These are phyloP conservation scores for Ephydatia muelleri DNA, from an alignment of 37 sponge, comb jelly and placozoan species.

Conservation along the genomic window DNA sequence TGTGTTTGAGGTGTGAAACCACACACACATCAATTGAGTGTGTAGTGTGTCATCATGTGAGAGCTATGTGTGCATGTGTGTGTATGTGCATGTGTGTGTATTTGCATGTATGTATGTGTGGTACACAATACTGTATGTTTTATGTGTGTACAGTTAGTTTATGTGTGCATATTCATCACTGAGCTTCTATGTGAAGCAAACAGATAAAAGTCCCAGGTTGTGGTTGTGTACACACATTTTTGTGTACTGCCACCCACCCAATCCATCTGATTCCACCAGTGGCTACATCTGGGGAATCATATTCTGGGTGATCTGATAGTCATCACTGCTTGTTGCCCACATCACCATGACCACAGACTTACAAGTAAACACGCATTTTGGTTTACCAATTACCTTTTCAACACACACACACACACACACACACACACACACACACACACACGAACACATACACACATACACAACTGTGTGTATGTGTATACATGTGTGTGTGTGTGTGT, in stretches of 20 bases:
- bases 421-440: background rate
- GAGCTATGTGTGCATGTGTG: too few relatives aligned
- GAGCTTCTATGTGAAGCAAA: background rate
- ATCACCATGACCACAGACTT: background rate
- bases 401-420: slow-evolving; percentile 23
- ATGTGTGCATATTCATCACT: background rate
- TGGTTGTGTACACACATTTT: too few relatives aligned
- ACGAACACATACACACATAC: background rate
- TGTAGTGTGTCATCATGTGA: too few relatives aligned
- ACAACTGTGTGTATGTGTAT: background rate
- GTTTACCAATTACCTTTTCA: background rate
- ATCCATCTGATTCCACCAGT: too few relatives aligned
- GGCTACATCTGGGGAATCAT: too few relatives aligned
- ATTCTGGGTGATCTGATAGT: too few relatives aligned
- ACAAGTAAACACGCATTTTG: background rate
- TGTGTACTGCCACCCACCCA: too few relatives aligned
- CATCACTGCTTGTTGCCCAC: too few relatives aligned
- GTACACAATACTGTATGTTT: background rate
- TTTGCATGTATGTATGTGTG: background rate
- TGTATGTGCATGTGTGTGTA: too few relatives aligned
- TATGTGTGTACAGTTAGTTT: background rate
- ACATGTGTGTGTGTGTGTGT: slow-evolving; percentile 6
- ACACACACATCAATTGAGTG: too few relatives aligned
- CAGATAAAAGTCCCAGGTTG: too few relatives aligned
- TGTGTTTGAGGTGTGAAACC: too few relatives aligned